Conservation (phyloP, 2,113 vertebrate genomes). For the Conger conger region DNA sequence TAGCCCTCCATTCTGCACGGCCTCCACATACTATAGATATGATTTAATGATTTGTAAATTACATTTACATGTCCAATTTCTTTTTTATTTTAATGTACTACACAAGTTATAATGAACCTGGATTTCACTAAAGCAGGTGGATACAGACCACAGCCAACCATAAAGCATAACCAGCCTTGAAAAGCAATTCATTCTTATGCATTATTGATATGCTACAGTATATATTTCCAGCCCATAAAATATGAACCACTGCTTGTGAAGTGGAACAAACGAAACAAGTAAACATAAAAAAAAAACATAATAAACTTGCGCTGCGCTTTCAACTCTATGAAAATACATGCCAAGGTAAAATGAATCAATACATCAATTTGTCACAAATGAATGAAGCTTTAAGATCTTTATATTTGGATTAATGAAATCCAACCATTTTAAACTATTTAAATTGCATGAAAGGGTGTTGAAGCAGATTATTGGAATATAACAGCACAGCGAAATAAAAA, state of each 20-base stretch:
- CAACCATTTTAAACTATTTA: not conserved
- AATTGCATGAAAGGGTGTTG: not conserved
- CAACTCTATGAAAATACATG: not conserved
- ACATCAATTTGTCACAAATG: slow-evolving; percentile 9
- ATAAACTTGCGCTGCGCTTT: not conserved
- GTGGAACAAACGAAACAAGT: slow-evolving; percentile 2
- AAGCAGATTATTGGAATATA: not conserved
- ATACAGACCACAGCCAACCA: not conserved
- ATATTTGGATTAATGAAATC: not conserved
- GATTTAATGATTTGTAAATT: not conserved
- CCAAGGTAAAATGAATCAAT: not conserved
- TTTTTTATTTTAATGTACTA: not conserved
- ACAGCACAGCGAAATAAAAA: not conserved
- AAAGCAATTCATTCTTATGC: not conserved
- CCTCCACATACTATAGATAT: not conserved
- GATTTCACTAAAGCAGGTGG: not conserved
- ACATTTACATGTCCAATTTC: not conserved
- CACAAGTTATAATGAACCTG: not conserved
- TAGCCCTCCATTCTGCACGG: not conserved
- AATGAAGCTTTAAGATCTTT: slow-evolving; percentile 2
- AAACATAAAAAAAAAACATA: not conserved
- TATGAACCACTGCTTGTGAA: not conserved
- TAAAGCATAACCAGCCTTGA: slow-evolving; percentile 6
- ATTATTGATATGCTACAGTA: slow-evolving; percentile 6
- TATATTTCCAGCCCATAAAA: slow-evolving; percentile 8